Base-by-base conservation (phyloP, 2,797 vertebrate genomes). In the Anabacerthia variegaticeps region DNA sequence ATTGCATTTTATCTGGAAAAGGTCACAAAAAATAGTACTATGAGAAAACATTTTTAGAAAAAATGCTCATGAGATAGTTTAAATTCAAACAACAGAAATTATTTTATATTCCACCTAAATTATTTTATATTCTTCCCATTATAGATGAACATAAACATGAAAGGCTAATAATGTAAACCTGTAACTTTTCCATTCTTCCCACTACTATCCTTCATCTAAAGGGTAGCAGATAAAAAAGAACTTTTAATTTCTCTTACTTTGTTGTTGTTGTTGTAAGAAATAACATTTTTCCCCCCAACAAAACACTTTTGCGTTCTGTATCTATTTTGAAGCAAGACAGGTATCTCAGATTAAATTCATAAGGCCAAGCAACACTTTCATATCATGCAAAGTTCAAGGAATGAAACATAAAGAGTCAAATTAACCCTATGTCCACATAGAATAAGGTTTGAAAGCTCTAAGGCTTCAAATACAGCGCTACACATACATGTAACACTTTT, bases 321-420 rank as follows among this genome's bases (percentile, higher is more conserved):
- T 39, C 10, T 10, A 11, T 51, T 86, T 46, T 58, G 43, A 84
- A 65, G 46, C 17, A 77, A 71, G 28, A 55, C 36, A 39, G 4
- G 0, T 43, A 26, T 43, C 8, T 83, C 36, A 59, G 20, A 41
- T 43, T 80, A 51, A 39, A 41, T 58, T 84, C 36, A 14, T 24
- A 21, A 4, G 22, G 23, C 3, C 7, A 88, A 7, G 7, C 18
- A 39, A 13, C 2, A 1, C 5, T 51, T 24, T 6, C 5, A 10
- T 37, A 10, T 86, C 8, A 19, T n/a, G 14, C 23, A 83, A 34
- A 4, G 8, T 5, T 8, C 4, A 32, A 22, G 9, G 28, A 80
- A 59, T 36, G 12, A 83, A 71, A 52, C 5, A 10, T 15, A 9
- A 51, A 41, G 7, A 44, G 3, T 22, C 24, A 68, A 34, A 83